phyloP scores from a whole-genome alignment of 2,113 vertebrate species.

The Macquaria australasica region DNA sequence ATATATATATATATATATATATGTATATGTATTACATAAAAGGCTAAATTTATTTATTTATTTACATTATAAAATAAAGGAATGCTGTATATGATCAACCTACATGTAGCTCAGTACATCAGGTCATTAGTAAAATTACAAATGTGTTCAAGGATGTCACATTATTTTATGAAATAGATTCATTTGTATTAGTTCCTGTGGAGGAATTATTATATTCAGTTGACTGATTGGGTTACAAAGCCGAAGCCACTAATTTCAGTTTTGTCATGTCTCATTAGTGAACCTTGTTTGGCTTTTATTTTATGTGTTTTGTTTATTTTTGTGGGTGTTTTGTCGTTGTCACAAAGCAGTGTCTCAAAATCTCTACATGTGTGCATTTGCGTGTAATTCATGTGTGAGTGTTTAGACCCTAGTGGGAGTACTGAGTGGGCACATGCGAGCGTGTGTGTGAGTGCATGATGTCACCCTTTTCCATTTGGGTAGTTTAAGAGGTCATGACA shows the following conservation, averaged over 20 bases:
- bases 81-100: not conserved
- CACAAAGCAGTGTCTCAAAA: not conserved
- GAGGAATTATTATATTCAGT: not conserved
- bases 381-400: conserved; percentile 7
- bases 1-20: not conserved
- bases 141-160: not conserved
- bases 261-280: not conserved
- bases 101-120: not conserved
- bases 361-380: not conserved
- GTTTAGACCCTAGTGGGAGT: not conserved
- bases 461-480: conserved; percentile 65
- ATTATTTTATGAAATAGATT: not conserved
- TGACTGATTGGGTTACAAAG: not conserved
- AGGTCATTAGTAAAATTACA: not conserved
- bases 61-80: not conserved
- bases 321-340: not conserved
- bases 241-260: not conserved
- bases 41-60: not conserved
- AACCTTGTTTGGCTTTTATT: not conserved
- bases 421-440: not conserved
- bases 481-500: conserved; percentile 68
- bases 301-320: not conserved
- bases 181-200: not conserved
- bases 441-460: conserved; percentile 47
- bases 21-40: not conserved